Base-by-base conservation (phyloP, 2,888 invertebrate genomes). In the Abrostola triplasia region DNA sequence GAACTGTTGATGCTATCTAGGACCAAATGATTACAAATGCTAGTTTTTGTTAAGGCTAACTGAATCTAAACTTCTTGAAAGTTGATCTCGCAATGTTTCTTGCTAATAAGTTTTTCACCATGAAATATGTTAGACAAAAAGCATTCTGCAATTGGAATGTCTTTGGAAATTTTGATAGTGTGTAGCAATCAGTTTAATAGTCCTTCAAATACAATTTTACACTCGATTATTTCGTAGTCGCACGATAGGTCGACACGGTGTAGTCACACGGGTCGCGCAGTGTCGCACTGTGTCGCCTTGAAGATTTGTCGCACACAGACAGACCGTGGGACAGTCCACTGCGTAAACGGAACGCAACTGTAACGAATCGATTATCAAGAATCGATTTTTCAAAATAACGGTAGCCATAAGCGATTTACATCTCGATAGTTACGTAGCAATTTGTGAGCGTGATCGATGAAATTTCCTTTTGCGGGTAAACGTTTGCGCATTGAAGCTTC, bases 341-440 rank as follows among this genome's bases (percentile, higher is more conserved):
- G 90, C 90, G 90, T 88, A 88, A 90, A 88, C 90, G 84, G 87
- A 88, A 92, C 89, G 92, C 90, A 90, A 92, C 93, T 90, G 91
- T 87, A 79, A 87, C 91, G 62, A 91, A 94, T 92, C 90, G 92
- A 93, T 94, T 93, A 88, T 77, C 79, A 81, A 87, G 85, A 92
- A 92, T 92, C 92, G 92, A 92, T 92, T 93, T 93, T 93, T 92
- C 90, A 88, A 91, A 89, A 92, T 94, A 94, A 94, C 94, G 93
- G 94, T 88, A 90, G 88, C 85, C 83, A 85, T 87, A 85, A 90
- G 88, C 89, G 90, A 92, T 93, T 93, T 93, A 92, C 92, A 93
- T 93, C 91, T 90, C 83, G 88, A 92, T 90, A 85, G 91, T 92
- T 91, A 89, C 90, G 85, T 90, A 87, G 92, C 91, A 90, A 93